These are phyloP conservation scores for Cettia cetti DNA, from an alignment of 2,113 vertebrate genomes.

Conservation along the genomic window DNA sequence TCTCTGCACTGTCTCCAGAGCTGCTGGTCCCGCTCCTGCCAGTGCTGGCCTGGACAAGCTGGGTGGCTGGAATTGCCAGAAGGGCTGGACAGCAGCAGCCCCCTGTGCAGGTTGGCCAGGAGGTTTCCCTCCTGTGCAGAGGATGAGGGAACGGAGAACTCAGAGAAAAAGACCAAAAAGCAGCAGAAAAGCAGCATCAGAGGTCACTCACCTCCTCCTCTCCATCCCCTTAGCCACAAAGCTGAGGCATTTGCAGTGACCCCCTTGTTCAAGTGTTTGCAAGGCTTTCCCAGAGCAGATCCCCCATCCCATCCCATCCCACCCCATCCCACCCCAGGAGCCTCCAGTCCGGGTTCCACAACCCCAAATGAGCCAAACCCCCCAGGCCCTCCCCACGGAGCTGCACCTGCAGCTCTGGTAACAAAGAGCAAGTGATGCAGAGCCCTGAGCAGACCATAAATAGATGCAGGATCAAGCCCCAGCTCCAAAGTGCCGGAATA, in stretches of 20 bases:
- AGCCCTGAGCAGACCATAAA: neutral
- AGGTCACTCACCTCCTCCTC: neutral
- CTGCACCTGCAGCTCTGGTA: neutral
- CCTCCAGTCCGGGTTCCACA: neutral
- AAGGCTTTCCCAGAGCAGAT: neutral
- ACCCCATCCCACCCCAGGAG: neutral
- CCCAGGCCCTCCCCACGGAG: neutral
- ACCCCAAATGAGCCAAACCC: neutral
- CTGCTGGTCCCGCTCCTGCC: neutral
- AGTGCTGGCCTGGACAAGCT: neutral
- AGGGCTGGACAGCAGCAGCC: neutral
- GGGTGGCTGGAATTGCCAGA: neutral
- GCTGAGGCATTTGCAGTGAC: rapidly evolving
- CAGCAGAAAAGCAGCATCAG: neutral
- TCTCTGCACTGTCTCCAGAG: neutral
- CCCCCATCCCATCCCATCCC: neutral
- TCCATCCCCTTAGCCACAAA: neutral
- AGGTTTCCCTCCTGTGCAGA: neutral
- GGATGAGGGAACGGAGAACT: neutral
- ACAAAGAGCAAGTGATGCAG: rapidly evolving
- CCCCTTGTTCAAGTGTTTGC: rapidly evolving
- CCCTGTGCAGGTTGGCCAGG: neutral
- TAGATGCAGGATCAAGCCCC: neutral
- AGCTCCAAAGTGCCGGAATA: neutral
- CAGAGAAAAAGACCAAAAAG: neutral